Evolutionary conservation across 1,140 invertebrate genomes (phyloP), one percentile per base, ranked within the genome.

Genomic region (Babylonia areolata): DNA sequence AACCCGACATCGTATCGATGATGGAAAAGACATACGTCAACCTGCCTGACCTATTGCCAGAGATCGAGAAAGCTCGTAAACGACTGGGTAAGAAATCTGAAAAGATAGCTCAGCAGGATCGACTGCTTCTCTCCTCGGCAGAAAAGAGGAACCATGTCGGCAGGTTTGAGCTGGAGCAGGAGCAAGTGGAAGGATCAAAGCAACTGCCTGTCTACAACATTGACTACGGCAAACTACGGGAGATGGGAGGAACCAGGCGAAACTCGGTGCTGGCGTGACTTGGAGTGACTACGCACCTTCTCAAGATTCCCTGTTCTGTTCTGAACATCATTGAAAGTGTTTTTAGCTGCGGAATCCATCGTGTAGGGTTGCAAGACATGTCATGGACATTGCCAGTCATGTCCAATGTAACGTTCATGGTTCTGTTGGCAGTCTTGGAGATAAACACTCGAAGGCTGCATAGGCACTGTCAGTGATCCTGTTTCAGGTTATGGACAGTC

Each of bases 61-160:
- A 85, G 64, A 87, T 83, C 15, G 82, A 85, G 69, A 87, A 87
- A 51, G 86, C 82, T 35, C 77, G 86, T 11, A 51, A 85, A 28
- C 39, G 78, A 33, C 12, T 87, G 77, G 58, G 37, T 5, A 33
- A 28, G 83, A 54, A 80, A 37, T 77, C 46, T 23, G 40, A 81
- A 2, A 6, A 71, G 31, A 64, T 11, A 23, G 28, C 12, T 64
- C 58, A 23, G 28, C 42, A 54, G 2, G 28, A 51, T 28, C 42
- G n/a, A 15, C 40, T 31, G 12, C 46, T 54, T 6, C 40, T 20
- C 28, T 5, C 78, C 3, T 80, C 78, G 42, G 46, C n/a, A 20
- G 46, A 80, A 28, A 51, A 28, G 15, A 40, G 78, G 9, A 6
- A 6, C 20, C 28, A 54, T 6, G n/a, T n/a, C n/a, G 78, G 78